Percentiles rank a stretch among this genome's conserved stretches.
phyloP scores from a whole-genome alignment of 2,797 vertebrate species.

The Potorous gilbertii region DNA sequence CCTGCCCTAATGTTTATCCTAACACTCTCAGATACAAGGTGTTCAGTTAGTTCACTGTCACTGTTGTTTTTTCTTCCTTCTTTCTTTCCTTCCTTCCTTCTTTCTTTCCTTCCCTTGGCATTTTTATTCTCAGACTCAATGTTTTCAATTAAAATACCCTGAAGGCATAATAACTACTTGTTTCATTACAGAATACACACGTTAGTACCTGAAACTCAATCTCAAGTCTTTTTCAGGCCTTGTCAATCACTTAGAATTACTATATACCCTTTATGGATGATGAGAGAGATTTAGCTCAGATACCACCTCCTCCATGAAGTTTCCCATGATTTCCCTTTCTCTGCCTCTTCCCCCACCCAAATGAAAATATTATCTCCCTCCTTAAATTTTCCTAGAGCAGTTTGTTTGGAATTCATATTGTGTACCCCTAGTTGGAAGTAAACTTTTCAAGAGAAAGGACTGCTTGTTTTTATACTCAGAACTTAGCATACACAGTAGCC shows the following conservation, averaged over 20 bases:
- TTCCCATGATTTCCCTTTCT: neutral
- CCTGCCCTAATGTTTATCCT: neutral
- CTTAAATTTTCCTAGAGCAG: neutral
- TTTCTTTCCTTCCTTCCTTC: accelerated
- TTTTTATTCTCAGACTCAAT: neutral
- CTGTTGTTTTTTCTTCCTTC: neutral
- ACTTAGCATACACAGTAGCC: neutral
- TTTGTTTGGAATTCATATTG: neutral
- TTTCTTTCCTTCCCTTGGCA: accelerated
- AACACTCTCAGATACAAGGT: neutral
- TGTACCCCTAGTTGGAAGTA: neutral
- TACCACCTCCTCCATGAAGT: neutral
- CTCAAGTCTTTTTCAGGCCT: neutral
- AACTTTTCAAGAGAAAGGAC: neutral
- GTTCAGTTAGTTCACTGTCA: neutral
- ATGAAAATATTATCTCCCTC: neutral
- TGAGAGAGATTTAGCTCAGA: neutral
- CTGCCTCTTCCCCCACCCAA: neutral
- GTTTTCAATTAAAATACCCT: neutral
- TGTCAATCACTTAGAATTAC: neutral
- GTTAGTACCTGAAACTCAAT: neutral
- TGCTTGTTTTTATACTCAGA: neutral
- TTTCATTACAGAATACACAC: neutral
- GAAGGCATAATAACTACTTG: neutral
- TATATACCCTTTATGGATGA: neutral